Evolutionary conservation across 2,888 invertebrate genomes (phyloP).

Genomic region (Siphonodentalium dalli): DNA sequence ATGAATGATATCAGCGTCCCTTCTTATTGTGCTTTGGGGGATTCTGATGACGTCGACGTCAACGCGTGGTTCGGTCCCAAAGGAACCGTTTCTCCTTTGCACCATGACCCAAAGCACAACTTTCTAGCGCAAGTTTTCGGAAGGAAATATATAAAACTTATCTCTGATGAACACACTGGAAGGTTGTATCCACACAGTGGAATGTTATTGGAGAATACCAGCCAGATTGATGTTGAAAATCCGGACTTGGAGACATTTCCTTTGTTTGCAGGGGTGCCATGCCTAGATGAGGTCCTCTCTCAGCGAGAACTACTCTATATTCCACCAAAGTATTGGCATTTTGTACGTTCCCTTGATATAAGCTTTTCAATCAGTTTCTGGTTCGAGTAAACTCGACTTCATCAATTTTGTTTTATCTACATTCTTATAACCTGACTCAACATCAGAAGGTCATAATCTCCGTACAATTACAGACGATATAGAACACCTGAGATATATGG

Average conservation of each 20-base stretch:
- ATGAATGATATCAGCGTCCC: slow-evolving; percentile 84
- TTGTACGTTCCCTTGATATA: slow-evolving; percentile 83
- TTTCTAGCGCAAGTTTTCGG: slow-evolving; percentile 80
- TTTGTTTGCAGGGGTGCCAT: slow-evolving; percentile 68
- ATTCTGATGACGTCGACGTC: slow-evolving; percentile 71
- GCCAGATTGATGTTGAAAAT: slow-evolving; percentile 84
- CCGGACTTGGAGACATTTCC: slow-evolving; percentile 80
- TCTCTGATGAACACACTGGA: slow-evolving; percentile 75
- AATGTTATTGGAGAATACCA: slow-evolving; percentile 84
- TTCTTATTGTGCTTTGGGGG: slow-evolving; percentile 77
- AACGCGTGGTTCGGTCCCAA: slow-evolving; percentile 98
- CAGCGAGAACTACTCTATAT: slow-evolving; percentile 92
- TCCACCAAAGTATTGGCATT: slow-evolving; percentile 97
- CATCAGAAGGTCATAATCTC: too few relatives aligned
- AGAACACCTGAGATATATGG: too few relatives aligned
- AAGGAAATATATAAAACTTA: slow-evolving; percentile 85
- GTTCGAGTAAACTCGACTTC: slow-evolving; percentile 79
- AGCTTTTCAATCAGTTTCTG: slow-evolving; percentile 98
- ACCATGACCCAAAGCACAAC: slow-evolving; percentile 93
- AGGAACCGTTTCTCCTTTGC: slow-evolving; percentile 92
- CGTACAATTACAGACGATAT: too few relatives aligned
- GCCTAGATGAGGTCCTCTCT: slow-evolving; percentile 75
- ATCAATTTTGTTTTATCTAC: too few relatives aligned
- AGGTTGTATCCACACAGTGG: slow-evolving; percentile 80
- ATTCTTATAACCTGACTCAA: too few relatives aligned